Evolutionary conservation across 2,888 invertebrate genomes (phyloP), one percentile per base, ranked within the genome.

Genomic region (Sinelater perroti): DNA sequence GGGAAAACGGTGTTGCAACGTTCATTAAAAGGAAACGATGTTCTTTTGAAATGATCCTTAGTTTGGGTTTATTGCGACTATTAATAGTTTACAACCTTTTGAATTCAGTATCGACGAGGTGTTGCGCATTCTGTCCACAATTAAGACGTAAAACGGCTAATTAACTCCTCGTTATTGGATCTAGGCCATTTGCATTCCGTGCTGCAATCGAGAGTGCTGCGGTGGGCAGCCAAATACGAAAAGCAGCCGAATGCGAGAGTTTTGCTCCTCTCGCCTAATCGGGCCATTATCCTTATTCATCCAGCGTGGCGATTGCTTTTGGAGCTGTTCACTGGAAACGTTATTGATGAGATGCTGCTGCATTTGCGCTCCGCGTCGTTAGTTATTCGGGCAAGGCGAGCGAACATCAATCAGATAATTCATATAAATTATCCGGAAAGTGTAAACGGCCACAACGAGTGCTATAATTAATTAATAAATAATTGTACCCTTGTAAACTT

Each of bases 221-320:
- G 10, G 50, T 50, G 50, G 50, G 50, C 24, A 50, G 40, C 17
- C 49, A 13, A 36, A 11, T 17, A n/a, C 44, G 4, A 38, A 11
- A 38, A 38, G 10, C 21, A 13, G 21, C 21, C 38, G 38, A 38
- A 38, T 21, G 18, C 11, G 10, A 18, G 21, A 38, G 35, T 35
- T 35, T 10, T 24, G 4, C 24, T 11, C 28, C 13, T 40, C 20
- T 24, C 8, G n/a, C 13, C 10, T 24, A 13, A 11, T 38, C 11
- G 13, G n/a, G 10, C 24, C 20, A 38, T 21, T 38, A 38, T 21
- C 24, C 24, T 6, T 17, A 3, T 17, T 36, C 20, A 38, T 38
- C 21, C 21, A 36, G 14, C 33, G 33, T 33, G 4, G 35, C 35
- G 3, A 35, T 3, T 33, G 16, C 1, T 31, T 31, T 31, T 11